Percentiles rank a stretch among this genome's conserved stretches.
Evolutionary conservation across 2,797 vertebrate species (phyloP).

Genomic region (Phataginus tetradactyla): DNA sequence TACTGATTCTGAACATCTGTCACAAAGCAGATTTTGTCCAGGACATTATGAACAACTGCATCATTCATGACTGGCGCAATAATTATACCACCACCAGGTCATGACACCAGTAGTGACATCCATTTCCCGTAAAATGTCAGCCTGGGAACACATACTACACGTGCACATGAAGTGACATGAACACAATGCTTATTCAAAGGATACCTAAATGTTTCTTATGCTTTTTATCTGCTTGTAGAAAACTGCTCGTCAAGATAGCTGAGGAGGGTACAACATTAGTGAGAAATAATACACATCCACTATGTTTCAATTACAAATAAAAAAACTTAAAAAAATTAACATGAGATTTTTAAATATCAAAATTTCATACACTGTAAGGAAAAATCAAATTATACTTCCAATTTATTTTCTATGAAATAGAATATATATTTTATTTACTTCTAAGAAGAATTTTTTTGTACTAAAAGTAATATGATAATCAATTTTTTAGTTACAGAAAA

Average conservation of each 20-base stretch:
- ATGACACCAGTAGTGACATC: neutral
- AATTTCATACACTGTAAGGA: no score
- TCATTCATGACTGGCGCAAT: constrained; percentile 22
- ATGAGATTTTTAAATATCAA: no score
- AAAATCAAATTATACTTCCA: no score
- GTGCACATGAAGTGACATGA: rapidly evolving
- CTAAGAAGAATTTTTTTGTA: no score
- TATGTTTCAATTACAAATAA: no score
- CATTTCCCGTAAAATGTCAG: neutral
- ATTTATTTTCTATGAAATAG: no score
- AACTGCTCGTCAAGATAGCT: neutral
- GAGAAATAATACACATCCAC: no score
- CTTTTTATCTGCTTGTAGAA: neutral
- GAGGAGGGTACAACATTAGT: neutral
- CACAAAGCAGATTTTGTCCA: constrained; percentile 68
- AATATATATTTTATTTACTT: no score
- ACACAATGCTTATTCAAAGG: neutral
- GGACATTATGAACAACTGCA: constrained; percentile 64
- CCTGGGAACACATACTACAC: rapidly evolving
- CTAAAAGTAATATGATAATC: no score
- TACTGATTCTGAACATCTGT: constrained; percentile 70
- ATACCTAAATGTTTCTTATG: neutral
- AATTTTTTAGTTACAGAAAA: no score
- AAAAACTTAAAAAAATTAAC: no score
- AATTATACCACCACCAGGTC: neutral